Base-by-base conservation (phyloP, 2,797 vertebrate genomes). In the Smutsia gigantea region DNA sequence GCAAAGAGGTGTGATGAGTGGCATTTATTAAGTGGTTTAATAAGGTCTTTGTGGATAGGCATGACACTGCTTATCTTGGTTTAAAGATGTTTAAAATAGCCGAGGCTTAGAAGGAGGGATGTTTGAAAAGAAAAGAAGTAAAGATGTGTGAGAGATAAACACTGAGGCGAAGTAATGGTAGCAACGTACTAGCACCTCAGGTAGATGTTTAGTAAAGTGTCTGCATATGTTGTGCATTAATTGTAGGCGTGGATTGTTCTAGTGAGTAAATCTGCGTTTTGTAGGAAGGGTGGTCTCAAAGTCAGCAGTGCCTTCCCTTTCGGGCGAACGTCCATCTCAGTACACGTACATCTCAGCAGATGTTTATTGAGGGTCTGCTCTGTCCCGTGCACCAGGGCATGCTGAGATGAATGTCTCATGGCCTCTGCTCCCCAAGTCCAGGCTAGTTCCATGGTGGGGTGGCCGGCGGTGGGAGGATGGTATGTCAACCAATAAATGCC, bases 81-180 rank as follows among this genome's bases (percentile, higher is more conserved):
- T 84, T 77, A 92, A 49, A 94, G 68, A 55, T 83, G 17, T 63
- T 92, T 87, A 59, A 66, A 92, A 49, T 53, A 81, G 46, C 75
- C 64, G 81, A 61, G 31, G 7, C 31, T 61, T 34, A 75, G 55
- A 46, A 59, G n/a, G 29, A 87, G 46, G 21, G 31, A 64, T 46
- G 23, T 90, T 84, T 77, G 71, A 88, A 63, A 93, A 86, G 89
- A 89, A 89, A 79, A 75, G 13, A 25, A 42, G 34, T 29, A 11
- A 75, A 39, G 21, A 82, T 66, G 3, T 51, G 5, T 87, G 75
- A 87, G 59, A 46, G 42, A 2, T 27, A 25, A 77, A 88, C 61
- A 29, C 68, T n/a, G 29, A 82, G 51, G 88, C 42, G 61, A 87
- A 88, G 25, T 59, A 29, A 27, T 21, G 55, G 29, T 25, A 71